Evolutionary conservation across 2,888 invertebrate species (phyloP), one percentile per base, ranked within the genome.

Genomic region (Cosmia pyralina): DNA sequence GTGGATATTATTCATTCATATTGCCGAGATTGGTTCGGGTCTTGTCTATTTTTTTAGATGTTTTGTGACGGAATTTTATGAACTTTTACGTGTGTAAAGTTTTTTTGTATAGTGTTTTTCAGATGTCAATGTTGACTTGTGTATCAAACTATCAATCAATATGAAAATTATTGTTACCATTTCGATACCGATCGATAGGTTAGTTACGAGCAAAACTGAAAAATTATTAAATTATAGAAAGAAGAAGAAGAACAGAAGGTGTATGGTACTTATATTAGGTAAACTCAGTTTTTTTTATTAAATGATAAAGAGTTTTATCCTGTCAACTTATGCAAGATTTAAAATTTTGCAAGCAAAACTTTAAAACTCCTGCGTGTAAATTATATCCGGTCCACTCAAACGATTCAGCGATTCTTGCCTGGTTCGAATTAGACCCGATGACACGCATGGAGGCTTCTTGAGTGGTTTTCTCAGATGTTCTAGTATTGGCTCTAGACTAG

Each of bases 1-100:
- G 55, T 28, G 28, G 70, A 79, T 76, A 72, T 87, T 73, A 81
- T 79, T 74, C 48, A 73, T 80, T 81, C 72, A 81, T 62, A 53
- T 73, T 38, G 46, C 46, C 60, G 62, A 71, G 72, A 82, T 81
- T 76, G 74, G 72, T 73, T 72, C 41, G 55, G 11, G 34, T 52
- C 52, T 65, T 63, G 55, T 75, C 50, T 69, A 63, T 76, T 68
- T 28, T 77, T 74, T 53, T 44, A 60, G 44, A 68, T 19, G 6
- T 58, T 34, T 22, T 52, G 8, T 19, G 19, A 52, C 38, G 34
- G 10, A 15, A 22, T 46, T 52, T 34, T 52, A 15, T 15, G 10
- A 41, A 28, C 22, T 6, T 4, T 50, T 50, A 17, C 8, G 34
- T 28, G 5, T 28, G 6, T 13, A 6, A n/a, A 1, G 10, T 19